Conservation (phyloP, 2,113 vertebrate species). For the Delphinus delphis region DNA sequence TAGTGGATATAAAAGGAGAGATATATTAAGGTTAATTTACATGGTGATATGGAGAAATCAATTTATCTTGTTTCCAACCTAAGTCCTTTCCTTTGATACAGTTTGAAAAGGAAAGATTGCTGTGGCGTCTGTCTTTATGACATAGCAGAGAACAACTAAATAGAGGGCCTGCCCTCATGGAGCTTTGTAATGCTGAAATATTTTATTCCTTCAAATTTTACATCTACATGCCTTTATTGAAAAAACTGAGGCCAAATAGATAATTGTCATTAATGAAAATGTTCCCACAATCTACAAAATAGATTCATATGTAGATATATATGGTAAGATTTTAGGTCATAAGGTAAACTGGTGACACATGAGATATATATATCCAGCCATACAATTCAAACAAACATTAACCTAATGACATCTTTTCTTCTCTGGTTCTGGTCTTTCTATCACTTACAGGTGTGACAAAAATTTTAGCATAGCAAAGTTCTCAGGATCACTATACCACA, state of each 20-base stretch:
- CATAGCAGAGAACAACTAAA: not conserved
- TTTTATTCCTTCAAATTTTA: not conserved
- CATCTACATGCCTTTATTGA: not conserved
- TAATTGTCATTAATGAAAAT: not conserved
- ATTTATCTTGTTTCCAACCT: not conserved
- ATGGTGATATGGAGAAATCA: not conserved
- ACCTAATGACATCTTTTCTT: not conserved
- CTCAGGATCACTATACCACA: not conserved
- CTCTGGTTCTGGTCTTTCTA: not conserved
- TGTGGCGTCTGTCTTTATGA: not conserved
- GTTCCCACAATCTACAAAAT: not conserved
- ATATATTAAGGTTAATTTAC: not conserved
- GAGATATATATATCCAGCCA: not conserved
- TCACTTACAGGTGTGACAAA: not conserved
- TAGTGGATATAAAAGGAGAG: not conserved
- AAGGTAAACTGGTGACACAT: not conserved
- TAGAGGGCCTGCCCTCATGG: not conserved
- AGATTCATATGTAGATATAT: not conserved
- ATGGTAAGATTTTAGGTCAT: not conserved
- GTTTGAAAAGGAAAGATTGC: not conserved
- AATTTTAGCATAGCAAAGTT: not conserved
- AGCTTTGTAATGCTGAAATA: not conserved
- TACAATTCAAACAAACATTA: not conserved
- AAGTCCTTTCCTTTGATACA: not conserved
- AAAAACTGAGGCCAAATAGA: not conserved